Evolutionary conservation across 1,140 invertebrate species (phyloP), one percentile per base, ranked within the genome.

Genomic region (Zaprionus nigranus): DNA sequence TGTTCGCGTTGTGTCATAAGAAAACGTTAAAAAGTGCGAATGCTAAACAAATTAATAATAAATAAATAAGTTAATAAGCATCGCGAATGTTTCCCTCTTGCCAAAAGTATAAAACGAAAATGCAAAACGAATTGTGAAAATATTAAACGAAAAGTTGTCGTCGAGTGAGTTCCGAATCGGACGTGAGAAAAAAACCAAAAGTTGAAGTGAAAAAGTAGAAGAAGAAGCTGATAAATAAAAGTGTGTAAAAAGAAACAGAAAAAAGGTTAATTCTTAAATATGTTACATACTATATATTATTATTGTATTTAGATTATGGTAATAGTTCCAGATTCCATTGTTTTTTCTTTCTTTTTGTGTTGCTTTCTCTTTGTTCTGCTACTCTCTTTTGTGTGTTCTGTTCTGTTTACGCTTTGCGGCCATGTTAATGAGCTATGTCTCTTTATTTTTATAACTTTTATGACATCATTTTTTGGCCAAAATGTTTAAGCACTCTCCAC

Each of bases 391-490:
- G 40, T 20, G 22, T 22, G 34, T 43, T 70, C 36, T 26, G 11
- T 69, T 51, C 17, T 57, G 69, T 53, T 72, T 53, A 54, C 40
- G 30, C 24, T 65, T 61, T 69, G 38, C 59, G 34, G 40, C 43
- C 57, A 59, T 53, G 54, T 36, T 64, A 71, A 71, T 72, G 40
- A 65, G 70, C 34, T 5, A 26, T 13, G 15, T 43, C 40, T 46
- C 40, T 63, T 81, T 77, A 57, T 79, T 68, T 66, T 46, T 51
- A 71, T 30, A n/a, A 17, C 51, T 36, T 30, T 28, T 51, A 64
- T 82, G 75, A 78, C 70, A 78, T 67, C 58, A 68, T 67, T 78
- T 65, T 51, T 20, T 71, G 53, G 6, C 5, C 20, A 60, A 54
- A 73, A 73, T 66, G 34, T 66, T 68, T 56, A 17, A 2, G 22